These are phyloP conservation scores for Fundulus diaphanus DNA, from an alignment of 2,797 vertebrate species.

Conservation along the genomic window DNA sequence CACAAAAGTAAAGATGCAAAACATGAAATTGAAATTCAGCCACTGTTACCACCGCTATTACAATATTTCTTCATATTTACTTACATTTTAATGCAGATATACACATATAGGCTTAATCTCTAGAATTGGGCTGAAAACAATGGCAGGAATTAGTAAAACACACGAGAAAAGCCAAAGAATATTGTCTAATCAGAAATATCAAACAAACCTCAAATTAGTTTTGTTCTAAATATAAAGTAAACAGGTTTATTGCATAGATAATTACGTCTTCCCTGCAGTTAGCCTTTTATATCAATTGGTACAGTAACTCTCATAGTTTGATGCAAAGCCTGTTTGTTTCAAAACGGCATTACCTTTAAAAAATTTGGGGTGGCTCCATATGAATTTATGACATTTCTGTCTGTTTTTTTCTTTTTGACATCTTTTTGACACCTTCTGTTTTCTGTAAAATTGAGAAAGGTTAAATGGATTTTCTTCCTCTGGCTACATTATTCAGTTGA, in stretches of 20 bases:
- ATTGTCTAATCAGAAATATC: background rate
- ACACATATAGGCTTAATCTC: background rate
- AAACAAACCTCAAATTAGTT: no score
- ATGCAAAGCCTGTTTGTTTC: no score
- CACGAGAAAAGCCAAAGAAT: background rate
- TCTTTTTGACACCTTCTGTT: no score
- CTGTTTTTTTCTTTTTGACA: no score
- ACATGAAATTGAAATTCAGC: background rate
- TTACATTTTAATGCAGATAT: background rate
- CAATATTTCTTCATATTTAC: background rate
- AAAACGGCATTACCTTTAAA: background rate
- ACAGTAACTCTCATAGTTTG: background rate
- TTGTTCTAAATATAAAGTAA: background rate
- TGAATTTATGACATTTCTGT: background rate
- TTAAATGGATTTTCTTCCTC: no score
- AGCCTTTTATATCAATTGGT: background rate
- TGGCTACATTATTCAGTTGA: no score
- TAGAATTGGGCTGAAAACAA: background rate
- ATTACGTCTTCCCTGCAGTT: background rate
- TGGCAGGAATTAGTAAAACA: background rate
- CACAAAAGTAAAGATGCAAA: background rate
- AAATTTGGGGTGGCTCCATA: background rate
- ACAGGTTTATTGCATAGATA: background rate
- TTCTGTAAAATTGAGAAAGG: no score
- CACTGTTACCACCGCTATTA: background rate